Conservation (phyloP, 2,888 invertebrate species). For the Euclidia mi region DNA sequence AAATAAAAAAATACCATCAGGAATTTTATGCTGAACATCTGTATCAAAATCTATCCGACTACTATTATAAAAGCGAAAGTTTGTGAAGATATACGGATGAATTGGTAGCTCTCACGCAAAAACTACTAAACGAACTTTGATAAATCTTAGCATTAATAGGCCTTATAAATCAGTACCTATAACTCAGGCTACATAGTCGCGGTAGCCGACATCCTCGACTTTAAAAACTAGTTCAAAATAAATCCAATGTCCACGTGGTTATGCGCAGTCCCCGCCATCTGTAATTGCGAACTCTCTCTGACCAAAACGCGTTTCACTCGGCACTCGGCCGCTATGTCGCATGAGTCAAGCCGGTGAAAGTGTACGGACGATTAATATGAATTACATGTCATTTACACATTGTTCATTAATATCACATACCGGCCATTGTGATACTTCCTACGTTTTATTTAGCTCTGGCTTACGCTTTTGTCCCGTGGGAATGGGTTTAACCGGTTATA, state of each 20-base stretch:
- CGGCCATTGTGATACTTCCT: constrained; percentile 2
- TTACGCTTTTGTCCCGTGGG: not conserved
- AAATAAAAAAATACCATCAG: too few relatives aligned
- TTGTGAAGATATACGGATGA: too few relatives aligned
- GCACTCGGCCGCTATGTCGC: constrained; percentile 55
- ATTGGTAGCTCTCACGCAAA: too few relatives aligned
- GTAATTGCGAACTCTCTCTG: constrained; percentile 59
- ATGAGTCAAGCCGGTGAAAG: constrained; percentile 59
- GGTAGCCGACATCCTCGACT: too few relatives aligned
- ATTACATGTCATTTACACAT: constrained; percentile 50
- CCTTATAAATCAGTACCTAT: too few relatives aligned
- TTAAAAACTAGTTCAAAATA: too few relatives aligned
- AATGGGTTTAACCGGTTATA: not conserved
- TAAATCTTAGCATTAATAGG: too few relatives aligned
- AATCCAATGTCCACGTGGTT: constrained; percentile 6
- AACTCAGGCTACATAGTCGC: too few relatives aligned
- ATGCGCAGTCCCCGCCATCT: constrained; percentile 21
- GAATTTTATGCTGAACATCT: too few relatives aligned
- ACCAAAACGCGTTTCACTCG: constrained; percentile 44
- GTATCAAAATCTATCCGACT: too few relatives aligned
- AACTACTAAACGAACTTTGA: too few relatives aligned
- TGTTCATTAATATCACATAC: constrained; percentile 44
- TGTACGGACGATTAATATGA: constrained; percentile 60
- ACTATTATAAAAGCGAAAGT: too few relatives aligned
- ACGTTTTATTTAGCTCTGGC: not conserved